Evolutionary conservation across 2,113 vertebrate genomes (phyloP).

Genomic region (Neotoma lepida): DNA sequence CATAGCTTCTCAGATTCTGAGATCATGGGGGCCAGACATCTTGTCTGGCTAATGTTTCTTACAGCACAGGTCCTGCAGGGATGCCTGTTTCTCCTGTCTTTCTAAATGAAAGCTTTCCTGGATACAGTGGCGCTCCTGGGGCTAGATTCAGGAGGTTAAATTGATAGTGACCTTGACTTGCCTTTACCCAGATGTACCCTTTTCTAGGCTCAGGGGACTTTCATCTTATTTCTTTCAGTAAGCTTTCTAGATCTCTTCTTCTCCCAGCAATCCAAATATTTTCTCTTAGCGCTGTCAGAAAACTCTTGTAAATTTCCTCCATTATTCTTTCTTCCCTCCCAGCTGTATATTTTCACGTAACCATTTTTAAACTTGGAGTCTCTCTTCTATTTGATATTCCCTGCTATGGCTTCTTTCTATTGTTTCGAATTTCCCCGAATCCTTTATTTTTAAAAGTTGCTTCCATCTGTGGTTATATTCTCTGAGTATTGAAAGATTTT

Average conservation of each 20-base stretch:
- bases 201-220: neutral
- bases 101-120: neutral
- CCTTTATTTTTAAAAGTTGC: neutral
- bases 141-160: neutral
- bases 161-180: neutral
- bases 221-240: neutral
- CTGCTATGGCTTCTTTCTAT: neutral
- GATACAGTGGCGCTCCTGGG: neutral
- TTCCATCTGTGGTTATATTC: neutral
- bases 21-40: no score
- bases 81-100: neutral
- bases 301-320: neutral
- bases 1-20: no score
- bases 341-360: neutral
- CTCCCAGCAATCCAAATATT: neutral
- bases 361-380: neutral
- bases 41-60: neutral
- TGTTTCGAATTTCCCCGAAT: neutral
- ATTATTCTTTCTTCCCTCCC: neutral
- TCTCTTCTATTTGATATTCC: neutral
- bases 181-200: neutral
- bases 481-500: neutral
- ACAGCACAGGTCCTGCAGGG: neutral
- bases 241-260: neutral
- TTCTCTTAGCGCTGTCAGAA: neutral